Percentiles rank a stretch among this genome's conserved stretches.
Evolutionary conservation across 2,888 invertebrate genomes (phyloP).

Genomic region (Polylopha cassiicola): DNA sequence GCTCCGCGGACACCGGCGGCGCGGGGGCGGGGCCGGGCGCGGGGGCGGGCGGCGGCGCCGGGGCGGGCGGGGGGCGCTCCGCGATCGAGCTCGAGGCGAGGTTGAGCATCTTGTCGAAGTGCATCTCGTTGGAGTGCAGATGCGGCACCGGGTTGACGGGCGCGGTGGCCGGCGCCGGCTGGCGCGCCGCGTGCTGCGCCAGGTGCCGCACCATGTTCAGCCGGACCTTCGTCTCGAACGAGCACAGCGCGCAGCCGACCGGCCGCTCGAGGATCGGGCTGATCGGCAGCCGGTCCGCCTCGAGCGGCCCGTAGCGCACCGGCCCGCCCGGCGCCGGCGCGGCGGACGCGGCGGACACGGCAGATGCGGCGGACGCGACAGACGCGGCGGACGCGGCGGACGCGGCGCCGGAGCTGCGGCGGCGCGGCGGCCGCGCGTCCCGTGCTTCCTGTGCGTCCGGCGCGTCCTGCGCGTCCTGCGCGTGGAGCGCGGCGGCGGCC

Average conservation of each 20-base stretch:
- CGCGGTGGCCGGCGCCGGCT: constrained; percentile 80
- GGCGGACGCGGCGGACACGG: too few relatives aligned
- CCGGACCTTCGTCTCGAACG: constrained; percentile 82
- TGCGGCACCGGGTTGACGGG: constrained; percentile 91
- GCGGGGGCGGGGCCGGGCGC: constrained; percentile 25
- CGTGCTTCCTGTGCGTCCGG: too few relatives aligned
- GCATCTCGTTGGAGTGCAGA: constrained; percentile 84
- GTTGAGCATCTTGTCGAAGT: constrained; percentile 92
- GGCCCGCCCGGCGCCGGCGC: constrained; percentile 30
- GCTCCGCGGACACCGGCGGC: constrained; percentile 35
- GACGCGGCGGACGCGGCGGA: constrained; percentile 4
- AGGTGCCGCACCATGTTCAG: constrained; percentile 85
- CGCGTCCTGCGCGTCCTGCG: background rate
- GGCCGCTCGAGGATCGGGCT: constrained; percentile 79
- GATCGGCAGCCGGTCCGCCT: constrained; percentile 80
- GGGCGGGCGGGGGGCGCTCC: constrained; percentile 33
- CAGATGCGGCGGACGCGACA: too few relatives aligned
- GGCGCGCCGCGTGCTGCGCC: constrained; percentile 80
- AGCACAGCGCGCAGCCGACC: constrained; percentile 81
- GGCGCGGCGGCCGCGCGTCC: too few relatives aligned
- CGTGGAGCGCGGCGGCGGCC: constrained; percentile 30
- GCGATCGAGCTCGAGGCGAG: constrained; percentile 82
- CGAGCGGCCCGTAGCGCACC: constrained; percentile 73
- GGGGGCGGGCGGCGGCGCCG: constrained; percentile 29
- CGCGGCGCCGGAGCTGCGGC: constrained; percentile 9